Percentiles rank a stretch among this genome's conserved stretches.
Conservation (phyloP, 2,888 invertebrate species). For the Muschampia plurimacula region DNA sequence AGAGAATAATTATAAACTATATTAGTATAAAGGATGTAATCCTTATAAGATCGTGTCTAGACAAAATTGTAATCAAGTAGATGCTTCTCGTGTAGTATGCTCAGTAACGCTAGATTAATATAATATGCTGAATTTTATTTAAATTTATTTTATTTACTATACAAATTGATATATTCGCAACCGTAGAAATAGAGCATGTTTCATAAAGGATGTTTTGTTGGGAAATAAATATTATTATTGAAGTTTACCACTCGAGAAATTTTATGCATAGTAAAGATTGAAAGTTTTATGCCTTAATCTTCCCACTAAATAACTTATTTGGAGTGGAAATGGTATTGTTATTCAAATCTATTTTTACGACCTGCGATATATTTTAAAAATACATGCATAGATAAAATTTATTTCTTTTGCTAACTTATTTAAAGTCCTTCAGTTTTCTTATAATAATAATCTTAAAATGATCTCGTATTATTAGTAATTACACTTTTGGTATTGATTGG, state of each 20-base stretch:
- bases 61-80: conserved; percentile 12
- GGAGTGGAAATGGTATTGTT: conserved; percentile 25
- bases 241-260: conserved; percentile 30
- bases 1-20: too few species aligned
- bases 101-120: conserved; percentile 8
- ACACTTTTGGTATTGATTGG: too few species aligned
- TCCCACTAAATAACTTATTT: conserved; percentile 30
- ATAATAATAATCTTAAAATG: conserved; percentile 15
- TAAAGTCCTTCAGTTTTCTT: background rate
- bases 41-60: background rate
- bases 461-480: conserved; percentile 5
- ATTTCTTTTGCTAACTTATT: background rate
- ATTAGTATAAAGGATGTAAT: conserved; percentile 16
- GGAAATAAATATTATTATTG: conserved; percentile 27
- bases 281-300: conserved; percentile 30
- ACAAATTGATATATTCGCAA: background rate
- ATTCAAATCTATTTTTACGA: conserved; percentile 32
- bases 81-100: conserved; percentile 14
- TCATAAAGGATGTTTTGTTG: background rate
- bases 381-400: conserved; percentile 26
- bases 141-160: too few species aligned
- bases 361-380: conserved; percentile 1
- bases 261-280: conserved; percentile 24
- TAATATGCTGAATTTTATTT: background rate
- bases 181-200: background rate